Conservation (phyloP, 2,113 vertebrate species). For the Beaufortia kweichowensis region DNA sequence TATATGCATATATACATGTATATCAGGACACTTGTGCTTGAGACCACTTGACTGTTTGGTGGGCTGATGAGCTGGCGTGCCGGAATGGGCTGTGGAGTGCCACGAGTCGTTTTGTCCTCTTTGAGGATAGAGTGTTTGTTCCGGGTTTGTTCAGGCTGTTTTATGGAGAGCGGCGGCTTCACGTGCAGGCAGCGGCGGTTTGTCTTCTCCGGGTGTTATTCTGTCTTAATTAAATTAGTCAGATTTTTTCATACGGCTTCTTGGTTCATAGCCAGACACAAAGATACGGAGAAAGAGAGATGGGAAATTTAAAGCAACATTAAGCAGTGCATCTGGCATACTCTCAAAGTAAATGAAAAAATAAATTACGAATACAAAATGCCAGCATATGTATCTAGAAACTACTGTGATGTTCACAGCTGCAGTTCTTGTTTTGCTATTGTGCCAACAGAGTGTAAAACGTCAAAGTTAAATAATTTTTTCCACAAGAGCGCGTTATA, state of each 20-base stretch:
- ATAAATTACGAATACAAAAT: constrained; percentile 10
- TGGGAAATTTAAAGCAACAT: constrained; percentile 22
- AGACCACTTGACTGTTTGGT: no score
- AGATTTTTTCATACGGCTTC: constrained; percentile 36
- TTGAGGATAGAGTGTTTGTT: constrained; percentile 11
- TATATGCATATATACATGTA: no score
- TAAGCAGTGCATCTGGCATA: constrained; percentile 25
- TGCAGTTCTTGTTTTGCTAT: not conserved
- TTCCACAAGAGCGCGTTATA: not conserved
- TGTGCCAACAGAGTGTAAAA: constrained; percentile 1
- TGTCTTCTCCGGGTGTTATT: constrained; percentile 9
- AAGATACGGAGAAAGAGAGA: constrained; percentile 2
- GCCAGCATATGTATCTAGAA: not conserved
- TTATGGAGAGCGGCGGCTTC: not conserved
- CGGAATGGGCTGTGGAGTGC: constrained; percentile 1
- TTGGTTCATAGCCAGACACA: constrained; percentile 25
- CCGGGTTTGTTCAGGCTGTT: constrained; percentile 30
- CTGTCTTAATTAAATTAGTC: constrained; percentile 41
- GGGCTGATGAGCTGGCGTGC: no score
- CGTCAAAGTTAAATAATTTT: not conserved
- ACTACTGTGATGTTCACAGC: constrained; percentile 4
- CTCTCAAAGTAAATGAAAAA: constrained; percentile 22
- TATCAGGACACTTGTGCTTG: no score
- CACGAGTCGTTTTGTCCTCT: not conserved
- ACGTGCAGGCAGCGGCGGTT: constrained; percentile 1